Base-by-base conservation (phyloP, 1,140 invertebrate genomes). In the Drosophila sucinea region DNA sequence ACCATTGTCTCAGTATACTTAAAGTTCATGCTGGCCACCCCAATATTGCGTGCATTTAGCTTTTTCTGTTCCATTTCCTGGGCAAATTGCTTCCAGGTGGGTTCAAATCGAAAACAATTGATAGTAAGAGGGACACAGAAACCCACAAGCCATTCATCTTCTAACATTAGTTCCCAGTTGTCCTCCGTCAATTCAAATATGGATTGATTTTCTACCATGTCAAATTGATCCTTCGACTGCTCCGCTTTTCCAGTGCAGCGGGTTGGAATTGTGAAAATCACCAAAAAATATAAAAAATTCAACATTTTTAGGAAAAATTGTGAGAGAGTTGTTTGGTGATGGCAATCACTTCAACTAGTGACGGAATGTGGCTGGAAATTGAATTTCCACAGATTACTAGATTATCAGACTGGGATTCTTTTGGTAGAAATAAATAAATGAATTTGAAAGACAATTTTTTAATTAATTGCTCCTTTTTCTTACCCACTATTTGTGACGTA, bases 111-210 rank as follows among this genome's bases (percentile, higher is more conserved):
- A 1, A 32, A 4, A 17, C 72, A 74, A 25, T n/a, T 10, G 2
- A 5, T 8, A 2, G 55, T 17, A 11, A 69, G 1, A 0, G 67
- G 72, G 17, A 35, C 30, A 44, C 67, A 70, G 61, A 74, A 70
- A 2, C 35, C 38, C 8, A 74, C 47, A 4, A 65, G 54, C 72
- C 72, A 74, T 11, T 70, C 67, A 17, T 30, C 71, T 2, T 44
- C 7, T n/a, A 73, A 29, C 60, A 65, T 60, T 11, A 64, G 44
- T 23, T 65, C 38, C 72, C 72, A 74, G 23, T 33, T 41, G 3
- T 23, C 8, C 56, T 74, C 67, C 3, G 62, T 61, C 41, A 74
- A 32, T 38, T 40, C 4, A 4, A 51, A 1, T 3, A 51, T 25
- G 1, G 44, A 4, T 4, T 10, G 6, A 51, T 51, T 51, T 3